These are phyloP conservation scores for Pseudomugil gertrudae DNA, from an alignment of 2,797 vertebrate species.

Conservation along the genomic window DNA sequence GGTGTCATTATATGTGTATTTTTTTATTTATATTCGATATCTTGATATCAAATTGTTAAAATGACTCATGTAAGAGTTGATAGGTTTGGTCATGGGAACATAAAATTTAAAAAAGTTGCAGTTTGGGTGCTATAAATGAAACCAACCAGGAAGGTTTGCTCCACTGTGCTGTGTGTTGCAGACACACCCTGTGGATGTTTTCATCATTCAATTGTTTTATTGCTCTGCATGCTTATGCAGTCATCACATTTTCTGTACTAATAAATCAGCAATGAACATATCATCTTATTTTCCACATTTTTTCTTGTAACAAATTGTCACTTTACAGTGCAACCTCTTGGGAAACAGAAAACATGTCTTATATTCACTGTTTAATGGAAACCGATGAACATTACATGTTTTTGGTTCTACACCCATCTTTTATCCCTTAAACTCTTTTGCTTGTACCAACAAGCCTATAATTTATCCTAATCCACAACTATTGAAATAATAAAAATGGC, in stretches of 20 bases:
- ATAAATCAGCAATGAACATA: constrained; percentile 3
- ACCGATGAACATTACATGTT: constrained; percentile 4
- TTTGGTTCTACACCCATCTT: not conserved
- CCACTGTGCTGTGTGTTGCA: constrained; percentile 5
- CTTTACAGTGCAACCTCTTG: not conserved
- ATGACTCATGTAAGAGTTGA: constrained; percentile 21
- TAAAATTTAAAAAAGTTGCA: constrained; percentile 35
- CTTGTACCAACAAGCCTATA: constrained; percentile 5
- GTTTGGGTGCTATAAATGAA: constrained; percentile 22
- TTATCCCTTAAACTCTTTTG: not conserved
- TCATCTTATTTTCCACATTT: not conserved
- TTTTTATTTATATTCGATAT: constrained; percentile 13
- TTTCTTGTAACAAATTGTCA: not conserved
- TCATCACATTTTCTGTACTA: not conserved
- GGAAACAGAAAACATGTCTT: not conserved
- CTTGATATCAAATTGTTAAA: constrained; percentile 41
- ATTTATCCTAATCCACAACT: constrained; percentile 22
- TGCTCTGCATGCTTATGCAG: constrained; percentile 1
- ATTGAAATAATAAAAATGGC: constrained; percentile 37
- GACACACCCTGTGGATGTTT: constrained; percentile 7
- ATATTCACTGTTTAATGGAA: not conserved
- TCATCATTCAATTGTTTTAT: not conserved
- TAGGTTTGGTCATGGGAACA: constrained; percentile 28
- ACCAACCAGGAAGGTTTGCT: constrained; percentile 25
- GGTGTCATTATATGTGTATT: constrained; percentile 27